phyloP scores from a whole-genome alignment of 1,140 invertebrate genomes.

The Metaphire vulgaris region DNA sequence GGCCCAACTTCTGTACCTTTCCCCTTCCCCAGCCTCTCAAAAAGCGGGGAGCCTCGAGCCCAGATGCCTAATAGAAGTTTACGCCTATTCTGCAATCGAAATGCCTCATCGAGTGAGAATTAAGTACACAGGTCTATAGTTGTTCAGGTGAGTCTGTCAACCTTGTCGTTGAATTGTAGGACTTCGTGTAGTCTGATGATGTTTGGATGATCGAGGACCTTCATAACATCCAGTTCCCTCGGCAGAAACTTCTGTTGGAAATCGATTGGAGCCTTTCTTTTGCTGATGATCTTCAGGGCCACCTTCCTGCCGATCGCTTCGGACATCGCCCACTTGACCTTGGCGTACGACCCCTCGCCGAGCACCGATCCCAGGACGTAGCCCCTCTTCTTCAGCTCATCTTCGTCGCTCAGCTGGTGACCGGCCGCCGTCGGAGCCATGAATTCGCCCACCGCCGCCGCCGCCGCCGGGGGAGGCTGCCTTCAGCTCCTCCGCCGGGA shows the following conservation, averaged over 20 bases:
- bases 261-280: conserved; percentile 63
- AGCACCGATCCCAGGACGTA: conserved; percentile 33
- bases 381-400: conserved; percentile 26
- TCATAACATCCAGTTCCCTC: conserved; percentile 79
- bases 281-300: conserved; percentile 84
- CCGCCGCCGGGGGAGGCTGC: background rate
- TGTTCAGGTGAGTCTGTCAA: too few species aligned
- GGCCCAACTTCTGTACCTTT: too few species aligned
- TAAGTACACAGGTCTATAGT: too few species aligned
- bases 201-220: conserved; percentile 75
- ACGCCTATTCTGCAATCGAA: too few species aligned
- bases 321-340: conserved; percentile 46
- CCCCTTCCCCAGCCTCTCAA: too few species aligned
- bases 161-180: conserved; percentile 43
- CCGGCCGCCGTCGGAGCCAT: conserved; percentile 21
- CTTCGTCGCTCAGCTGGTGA: conserved; percentile 15
- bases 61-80: too few species aligned
- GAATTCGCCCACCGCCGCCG: background rate
- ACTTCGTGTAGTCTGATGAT: conserved; percentile 64
- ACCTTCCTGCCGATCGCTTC: conserved; percentile 50
- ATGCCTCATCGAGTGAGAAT: too few species aligned
- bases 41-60: too few species aligned
- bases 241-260: conserved; percentile 84
- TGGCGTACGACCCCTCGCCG: conserved; percentile 48
- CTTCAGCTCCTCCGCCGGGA: too few species aligned